Evolutionary conservation across 2,888 invertebrate species (phyloP).

Genomic region (Allygus modestus): DNA sequence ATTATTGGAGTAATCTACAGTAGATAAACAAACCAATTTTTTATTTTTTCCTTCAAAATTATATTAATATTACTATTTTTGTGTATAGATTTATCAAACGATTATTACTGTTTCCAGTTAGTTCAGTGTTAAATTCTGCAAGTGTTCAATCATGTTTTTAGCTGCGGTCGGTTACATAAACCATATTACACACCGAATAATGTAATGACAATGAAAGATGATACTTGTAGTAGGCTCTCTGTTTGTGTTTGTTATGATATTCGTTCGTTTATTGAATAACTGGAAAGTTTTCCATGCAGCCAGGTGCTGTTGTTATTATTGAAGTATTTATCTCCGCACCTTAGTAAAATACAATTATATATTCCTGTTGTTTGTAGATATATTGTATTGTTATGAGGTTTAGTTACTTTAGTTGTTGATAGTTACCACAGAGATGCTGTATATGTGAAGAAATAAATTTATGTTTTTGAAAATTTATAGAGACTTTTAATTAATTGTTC

Average conservation of each 20-base stretch:
- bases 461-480: slow-evolving; percentile 38
- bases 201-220: not conserved
- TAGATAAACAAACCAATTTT: too few species aligned
- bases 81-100: too few species aligned
- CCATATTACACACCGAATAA: not conserved
- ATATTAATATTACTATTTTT: not conserved
- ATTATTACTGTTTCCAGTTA: too few species aligned
- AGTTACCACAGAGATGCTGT: slow-evolving; percentile 41
- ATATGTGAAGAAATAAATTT: slow-evolving; percentile 25
- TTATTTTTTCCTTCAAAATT: not conserved
- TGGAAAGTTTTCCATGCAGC: not conserved
- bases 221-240: not conserved
- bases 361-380: slow-evolving; percentile 47
- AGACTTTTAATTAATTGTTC: not conserved
- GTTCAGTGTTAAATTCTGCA: too few species aligned
- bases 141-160: too few species aligned
- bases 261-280: not conserved
- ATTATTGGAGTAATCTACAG: too few species aligned
- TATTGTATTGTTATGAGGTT: slow-evolving; percentile 36
- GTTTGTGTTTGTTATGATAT: not conserved
- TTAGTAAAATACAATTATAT: slow-evolving; percentile 38
- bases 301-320: slow-evolving; percentile 1
- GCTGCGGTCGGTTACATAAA: not conserved
- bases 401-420: slow-evolving; percentile 34
- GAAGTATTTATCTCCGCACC: slow-evolving; percentile 17